Base-by-base conservation (phyloP, 2,797 vertebrate genomes). In the Eurystomus glaucurus region DNA sequence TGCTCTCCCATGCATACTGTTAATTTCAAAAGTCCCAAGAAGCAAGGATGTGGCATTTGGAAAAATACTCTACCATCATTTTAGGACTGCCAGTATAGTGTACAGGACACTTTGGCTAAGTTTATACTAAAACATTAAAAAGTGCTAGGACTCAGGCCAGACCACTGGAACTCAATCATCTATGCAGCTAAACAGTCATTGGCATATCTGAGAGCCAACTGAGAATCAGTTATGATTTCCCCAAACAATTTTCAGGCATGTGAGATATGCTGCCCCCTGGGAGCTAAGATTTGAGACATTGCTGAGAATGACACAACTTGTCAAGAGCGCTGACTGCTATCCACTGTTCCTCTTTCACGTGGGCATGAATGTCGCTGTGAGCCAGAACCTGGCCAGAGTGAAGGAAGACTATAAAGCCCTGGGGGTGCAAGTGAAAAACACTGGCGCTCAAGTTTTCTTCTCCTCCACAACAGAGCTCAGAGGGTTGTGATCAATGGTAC, bases 21-120 rank as follows among this genome's bases (percentile, higher is more conserved):
- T 35, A 65, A 66, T 22, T 86, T 90, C 35, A 60, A 25, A 66
- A n/a, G 22, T 37, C 5, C 19, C 28, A 45, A 62, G 21, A 20
- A 0, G 11, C 6, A 70, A 19, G 6, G 20, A 68, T 52, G 26
- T 0, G 5, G 10, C 16, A 80, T 23, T 70, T 45, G 5, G 16
- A 46, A 91, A 88, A 91, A 70, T 20, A 55, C 1, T 41, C 41
- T 41, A 41, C 41, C 10, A 41, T 10, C 0, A 3, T 35, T 75
- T 68, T 64, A 60, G 18, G 21, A 46, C 14, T 62, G 9, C 2
- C 25, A 76, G 8, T 55, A 37, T 22, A 20, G 16, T 50, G 13
- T 50, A 23, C 9, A 41, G 39, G 62, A 50, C 23, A 31, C 8
- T 19, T n/a, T 35, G 8, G 5, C 10, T 66, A 78, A 64, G 9